Conservation (phyloP, 2,797 vertebrate genomes). For the Channallabes apus region DNA sequence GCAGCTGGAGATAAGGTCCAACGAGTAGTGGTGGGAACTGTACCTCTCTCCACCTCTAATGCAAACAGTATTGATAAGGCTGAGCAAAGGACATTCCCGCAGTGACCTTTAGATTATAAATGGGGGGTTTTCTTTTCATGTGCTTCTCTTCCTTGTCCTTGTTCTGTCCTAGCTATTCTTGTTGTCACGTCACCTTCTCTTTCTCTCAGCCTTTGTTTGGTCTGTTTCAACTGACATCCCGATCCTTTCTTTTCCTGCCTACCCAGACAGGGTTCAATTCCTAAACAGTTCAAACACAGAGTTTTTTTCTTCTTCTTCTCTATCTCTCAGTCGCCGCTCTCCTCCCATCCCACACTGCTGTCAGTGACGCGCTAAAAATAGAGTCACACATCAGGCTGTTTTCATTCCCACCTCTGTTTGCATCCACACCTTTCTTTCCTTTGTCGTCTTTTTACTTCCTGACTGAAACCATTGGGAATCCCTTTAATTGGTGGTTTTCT, state of each 20-base stretch:
- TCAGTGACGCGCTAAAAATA: constrained; percentile 61
- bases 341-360: constrained; percentile 58
- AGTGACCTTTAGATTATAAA: neutral
- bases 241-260: neutral
- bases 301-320: neutral
- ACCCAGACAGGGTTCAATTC: neutral
- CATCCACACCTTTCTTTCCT: constrained; percentile 18
- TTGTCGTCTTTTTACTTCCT: neutral
- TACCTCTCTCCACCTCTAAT: constrained; percentile 5
- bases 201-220: neutral
- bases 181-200: neutral
- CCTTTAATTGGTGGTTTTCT: constrained; percentile 41
- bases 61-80: neutral
- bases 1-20: constrained; percentile 32
- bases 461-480: constrained; percentile 5
- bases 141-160: neutral
- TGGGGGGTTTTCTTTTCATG: neutral
- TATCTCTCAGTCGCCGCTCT: constrained; percentile 59
- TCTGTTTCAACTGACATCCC: neutral
- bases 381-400: constrained; percentile 51
- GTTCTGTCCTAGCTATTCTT: neutral
- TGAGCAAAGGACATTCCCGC: neutral
- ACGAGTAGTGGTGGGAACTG: constrained; percentile 16
- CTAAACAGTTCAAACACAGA: constrained; percentile 1
- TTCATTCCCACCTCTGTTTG: constrained; percentile 15